These are phyloP conservation scores for Philypnodon macrostomus DNA, from an alignment of 2,797 vertebrate genomes.

Conservation along the genomic window DNA sequence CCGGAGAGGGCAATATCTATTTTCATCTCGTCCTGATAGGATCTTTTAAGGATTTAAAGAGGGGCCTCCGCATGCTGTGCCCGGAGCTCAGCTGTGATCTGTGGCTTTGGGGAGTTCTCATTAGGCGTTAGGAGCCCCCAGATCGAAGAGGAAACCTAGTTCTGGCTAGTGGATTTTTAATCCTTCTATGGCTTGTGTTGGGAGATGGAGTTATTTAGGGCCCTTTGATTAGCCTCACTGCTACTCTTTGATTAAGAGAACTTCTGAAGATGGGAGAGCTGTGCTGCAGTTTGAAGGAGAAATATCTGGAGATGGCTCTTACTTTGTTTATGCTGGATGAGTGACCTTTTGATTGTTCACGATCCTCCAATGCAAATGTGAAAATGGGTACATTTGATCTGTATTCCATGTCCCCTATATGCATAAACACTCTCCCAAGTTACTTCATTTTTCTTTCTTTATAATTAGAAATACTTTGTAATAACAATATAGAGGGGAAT, in stretches of 20 bases:
- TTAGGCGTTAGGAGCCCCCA: conserved; percentile 82
- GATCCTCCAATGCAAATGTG: too few species aligned
- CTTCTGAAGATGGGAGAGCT: conserved; percentile 84
- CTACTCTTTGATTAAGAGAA: conserved; percentile 95
- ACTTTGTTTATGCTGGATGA: conserved; percentile 23
- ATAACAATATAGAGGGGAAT: too few species aligned
- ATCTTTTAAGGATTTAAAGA: conserved; percentile 98
- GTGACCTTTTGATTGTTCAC: not conserved
- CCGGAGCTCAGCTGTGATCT: conserved; percentile 91
- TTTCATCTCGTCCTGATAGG: conserved; percentile 95
- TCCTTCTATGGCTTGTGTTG: conserved; percentile 92
- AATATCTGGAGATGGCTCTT: conserved; percentile 43
- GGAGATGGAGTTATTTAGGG: conserved; percentile 95
- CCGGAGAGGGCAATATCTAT: conserved; percentile 94
- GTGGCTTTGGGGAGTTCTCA: conserved; percentile 95
- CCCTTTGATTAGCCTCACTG: conserved; percentile 95
- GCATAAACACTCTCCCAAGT: too few species aligned
- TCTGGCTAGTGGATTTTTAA: conserved; percentile 99
- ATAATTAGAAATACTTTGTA: too few species aligned
- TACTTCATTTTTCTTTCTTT: too few species aligned
- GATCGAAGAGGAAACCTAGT: conserved; percentile 95
- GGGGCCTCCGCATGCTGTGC: conserved; percentile 78
- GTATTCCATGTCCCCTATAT: too few species aligned
- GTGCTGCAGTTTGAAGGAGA: conserved; percentile 77
- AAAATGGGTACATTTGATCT: too few species aligned